These are phyloP conservation scores for Nycticebus coucang DNA, from an alignment of 2,113 vertebrate genomes.

Conservation along the genomic window DNA sequence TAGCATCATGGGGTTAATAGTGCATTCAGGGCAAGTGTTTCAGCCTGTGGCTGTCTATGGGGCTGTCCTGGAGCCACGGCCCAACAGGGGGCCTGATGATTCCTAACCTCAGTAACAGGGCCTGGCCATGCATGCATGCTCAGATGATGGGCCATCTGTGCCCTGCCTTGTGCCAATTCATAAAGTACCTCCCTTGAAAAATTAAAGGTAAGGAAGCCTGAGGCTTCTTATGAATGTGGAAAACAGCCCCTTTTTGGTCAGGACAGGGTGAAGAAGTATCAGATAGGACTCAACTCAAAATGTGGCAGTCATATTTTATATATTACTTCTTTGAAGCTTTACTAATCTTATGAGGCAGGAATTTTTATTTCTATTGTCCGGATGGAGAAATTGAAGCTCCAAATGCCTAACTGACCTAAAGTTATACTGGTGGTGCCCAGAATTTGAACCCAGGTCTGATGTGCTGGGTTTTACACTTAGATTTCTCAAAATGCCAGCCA, in stretches of 20 bases:
- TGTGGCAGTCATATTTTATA: not conserved
- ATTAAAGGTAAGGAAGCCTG: conserved; percentile 41
- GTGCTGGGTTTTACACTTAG: not conserved
- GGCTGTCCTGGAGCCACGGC: conserved; percentile 19
- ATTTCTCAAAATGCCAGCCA: not conserved
- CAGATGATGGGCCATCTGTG: conserved; percentile 31
- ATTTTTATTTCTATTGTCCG: conserved; percentile 25
- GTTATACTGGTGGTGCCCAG: not conserved
- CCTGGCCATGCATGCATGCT: conserved; percentile 21
- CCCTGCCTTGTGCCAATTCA: not conserved
- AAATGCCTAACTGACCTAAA: not conserved
- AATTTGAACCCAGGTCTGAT: not conserved
- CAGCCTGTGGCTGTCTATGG: conserved; percentile 15
- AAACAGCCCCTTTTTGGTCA: not conserved
- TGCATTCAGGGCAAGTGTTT: not conserved
- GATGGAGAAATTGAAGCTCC: not conserved
- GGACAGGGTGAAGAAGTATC: not conserved
- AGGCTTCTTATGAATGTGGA: conserved; percentile 2
- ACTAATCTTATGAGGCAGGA: not conserved
- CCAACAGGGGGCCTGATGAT: conserved; percentile 1
- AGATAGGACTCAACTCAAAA: conserved; percentile 18
- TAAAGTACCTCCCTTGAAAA: conserved; percentile 40
- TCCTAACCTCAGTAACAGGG: conserved; percentile 44
- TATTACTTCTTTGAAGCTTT: not conserved
- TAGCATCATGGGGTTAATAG: conserved; percentile 61